A percentile compares a stretch with the other conserved stretches of the same genome.
Evolutionary conservation across 2,797 vertebrate species (phyloP).

Genomic region (Okamejei kenojei): DNA sequence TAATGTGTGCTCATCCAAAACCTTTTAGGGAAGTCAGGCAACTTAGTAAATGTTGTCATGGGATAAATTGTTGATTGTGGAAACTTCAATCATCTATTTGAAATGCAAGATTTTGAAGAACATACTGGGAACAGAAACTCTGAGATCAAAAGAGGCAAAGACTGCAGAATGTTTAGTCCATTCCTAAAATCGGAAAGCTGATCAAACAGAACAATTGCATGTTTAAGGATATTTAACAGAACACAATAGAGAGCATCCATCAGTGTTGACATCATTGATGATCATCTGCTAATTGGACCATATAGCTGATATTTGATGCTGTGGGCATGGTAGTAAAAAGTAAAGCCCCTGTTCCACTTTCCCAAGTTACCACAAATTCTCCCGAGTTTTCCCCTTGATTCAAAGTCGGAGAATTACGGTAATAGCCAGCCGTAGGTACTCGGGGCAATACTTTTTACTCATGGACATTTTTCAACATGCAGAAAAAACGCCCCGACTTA

Average conservation of each 20-base stretch:
- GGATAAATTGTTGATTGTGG: not conserved
- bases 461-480: no score
- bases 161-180: not conserved
- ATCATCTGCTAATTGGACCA: not conserved
- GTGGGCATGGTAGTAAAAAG: not conserved
- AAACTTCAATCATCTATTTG: not conserved
- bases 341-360: not conserved
- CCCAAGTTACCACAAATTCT: no score
- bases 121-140: no score
- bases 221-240: not conserved
- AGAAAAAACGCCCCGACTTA: no score
- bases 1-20: not conserved
- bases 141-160: not conserved
- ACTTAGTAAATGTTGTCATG: not conserved
- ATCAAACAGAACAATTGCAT: not conserved
- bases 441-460: no score
- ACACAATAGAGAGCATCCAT: not conserved
- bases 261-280: no score
- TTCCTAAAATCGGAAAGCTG: not conserved
- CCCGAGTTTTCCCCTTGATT: no score
- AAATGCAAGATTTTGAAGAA: not conserved
- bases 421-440: no score
- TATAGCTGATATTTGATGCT: not conserved
- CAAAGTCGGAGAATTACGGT: no score
- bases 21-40: not conserved